These are phyloP conservation scores for Todus mexicanus DNA, from an alignment of 2,797 vertebrate genomes.

Conservation along the genomic window DNA sequence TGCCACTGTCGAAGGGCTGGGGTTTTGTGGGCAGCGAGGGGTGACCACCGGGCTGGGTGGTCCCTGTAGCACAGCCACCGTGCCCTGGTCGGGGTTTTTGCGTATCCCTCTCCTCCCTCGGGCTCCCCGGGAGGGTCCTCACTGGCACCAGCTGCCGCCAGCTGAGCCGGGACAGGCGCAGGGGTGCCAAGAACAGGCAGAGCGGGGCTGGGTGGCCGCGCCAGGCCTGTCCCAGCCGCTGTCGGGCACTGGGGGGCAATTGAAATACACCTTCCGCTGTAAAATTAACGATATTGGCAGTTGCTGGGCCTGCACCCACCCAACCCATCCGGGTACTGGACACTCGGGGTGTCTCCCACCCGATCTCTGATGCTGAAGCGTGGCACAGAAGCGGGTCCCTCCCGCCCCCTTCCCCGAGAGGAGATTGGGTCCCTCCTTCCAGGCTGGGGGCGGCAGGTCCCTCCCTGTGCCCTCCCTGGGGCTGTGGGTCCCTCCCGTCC, in stretches of 20 bases:
- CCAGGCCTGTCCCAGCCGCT: not conserved
- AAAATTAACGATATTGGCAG: not conserved
- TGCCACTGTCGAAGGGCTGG: accelerated
- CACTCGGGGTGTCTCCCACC: not conserved
- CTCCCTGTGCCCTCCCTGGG: not conserved
- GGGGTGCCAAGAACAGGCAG: not conserved
- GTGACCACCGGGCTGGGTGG: accelerated
- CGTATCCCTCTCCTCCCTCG: not conserved
- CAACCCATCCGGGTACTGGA: accelerated
- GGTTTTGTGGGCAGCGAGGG: not conserved
- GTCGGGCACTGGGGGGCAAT: accelerated
- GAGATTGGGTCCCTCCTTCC: not conserved
- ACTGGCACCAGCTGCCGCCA: not conserved
- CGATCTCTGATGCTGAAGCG: not conserved
- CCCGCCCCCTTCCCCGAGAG: not conserved
- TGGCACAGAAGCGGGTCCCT: not conserved
- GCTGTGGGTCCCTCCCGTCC: not conserved
- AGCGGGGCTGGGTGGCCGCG: not conserved
- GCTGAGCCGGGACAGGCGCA: not conserved
- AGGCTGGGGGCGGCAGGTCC: not conserved
- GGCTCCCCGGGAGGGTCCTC: not conserved
- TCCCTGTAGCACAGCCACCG: accelerated
- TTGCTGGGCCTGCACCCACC: accelerated
- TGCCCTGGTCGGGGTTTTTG: not conserved
- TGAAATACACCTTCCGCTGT: not conserved